phyloP scores from a whole-genome alignment of 2,113 vertebrate species.

The Australoheros scitulus region DNA sequence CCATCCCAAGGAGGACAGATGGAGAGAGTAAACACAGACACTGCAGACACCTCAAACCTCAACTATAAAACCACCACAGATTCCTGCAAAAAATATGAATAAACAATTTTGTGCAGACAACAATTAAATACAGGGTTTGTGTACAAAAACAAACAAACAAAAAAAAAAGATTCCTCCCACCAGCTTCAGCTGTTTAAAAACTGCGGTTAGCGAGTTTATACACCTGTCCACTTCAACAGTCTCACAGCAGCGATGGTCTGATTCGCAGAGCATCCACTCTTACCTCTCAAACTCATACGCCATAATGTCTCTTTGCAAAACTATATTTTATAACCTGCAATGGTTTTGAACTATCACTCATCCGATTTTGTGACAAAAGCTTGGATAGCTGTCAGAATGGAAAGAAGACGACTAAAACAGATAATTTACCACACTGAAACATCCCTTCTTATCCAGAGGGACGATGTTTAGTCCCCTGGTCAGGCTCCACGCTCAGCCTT shows the following conservation, averaged over 20 bases:
- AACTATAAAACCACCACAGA: slow-evolving; percentile 42
- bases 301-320: slow-evolving; percentile 23
- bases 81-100: slow-evolving; percentile 47
- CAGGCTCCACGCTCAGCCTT: slow-evolving; percentile 33
- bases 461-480: slow-evolving; percentile 20
- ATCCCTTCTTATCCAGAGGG: slow-evolving; percentile 14
- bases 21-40: slow-evolving; percentile 23
- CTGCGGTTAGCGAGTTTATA: slow-evolving; percentile 53
- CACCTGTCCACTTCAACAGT: slow-evolving; percentile 68
- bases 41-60: slow-evolving; percentile 45
- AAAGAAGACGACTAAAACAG: slow-evolving; percentile 11
- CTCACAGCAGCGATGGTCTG: slow-evolving; percentile 33
- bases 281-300: slow-evolving; percentile 1
- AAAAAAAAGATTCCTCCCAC: slow-evolving; percentile 41
- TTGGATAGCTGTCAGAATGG: slow-evolving; percentile 13
- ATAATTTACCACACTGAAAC: slow-evolving; percentile 29
- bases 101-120: slow-evolving; percentile 61
- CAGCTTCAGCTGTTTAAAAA: slow-evolving; percentile 67
- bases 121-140: slow-evolving; percentile 56
- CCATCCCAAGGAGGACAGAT: neutral
- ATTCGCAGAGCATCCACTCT: slow-evolving; percentile 26
- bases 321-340: neutral
- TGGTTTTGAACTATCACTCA: slow-evolving; percentile 2
- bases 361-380: neutral
- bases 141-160: slow-evolving; percentile 50